A percentile compares a stretch with the other conserved stretches of the same genome.
Conservation (phyloP, 2,888 invertebrate genomes). For the Tenthredo notha region DNA sequence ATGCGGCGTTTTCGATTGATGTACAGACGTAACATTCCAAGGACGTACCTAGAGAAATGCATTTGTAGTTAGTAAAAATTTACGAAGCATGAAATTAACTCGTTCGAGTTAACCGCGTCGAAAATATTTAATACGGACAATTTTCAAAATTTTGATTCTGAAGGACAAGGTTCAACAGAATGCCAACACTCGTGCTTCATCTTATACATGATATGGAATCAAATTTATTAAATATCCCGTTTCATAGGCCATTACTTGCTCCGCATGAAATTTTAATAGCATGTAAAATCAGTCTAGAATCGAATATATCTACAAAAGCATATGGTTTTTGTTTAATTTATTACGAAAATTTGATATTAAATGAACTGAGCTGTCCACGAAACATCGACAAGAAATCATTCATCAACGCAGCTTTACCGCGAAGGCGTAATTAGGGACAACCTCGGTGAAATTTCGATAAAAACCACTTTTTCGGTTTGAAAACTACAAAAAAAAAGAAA, state of each 20-base stretch:
- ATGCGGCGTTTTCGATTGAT: conserved; percentile 43
- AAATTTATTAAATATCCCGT: not conserved
- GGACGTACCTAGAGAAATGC: conserved; percentile 49
- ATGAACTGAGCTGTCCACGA: no score
- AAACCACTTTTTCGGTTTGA: no score
- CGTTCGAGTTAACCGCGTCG: not conserved
- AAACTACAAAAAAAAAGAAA: no score
- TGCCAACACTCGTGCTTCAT: not conserved
- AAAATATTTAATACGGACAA: not conserved
- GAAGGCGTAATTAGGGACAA: no score
- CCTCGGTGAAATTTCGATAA: no score
- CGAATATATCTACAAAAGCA: no score
- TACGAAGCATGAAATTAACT: not conserved
- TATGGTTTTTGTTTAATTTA: not conserved
- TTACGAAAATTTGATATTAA: not conserved
- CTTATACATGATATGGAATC: not conserved
- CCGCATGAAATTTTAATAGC: no score
- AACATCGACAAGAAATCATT: no score
- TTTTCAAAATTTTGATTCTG: not conserved
- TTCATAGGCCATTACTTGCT: not conserved
- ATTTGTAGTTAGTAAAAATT: not conserved
- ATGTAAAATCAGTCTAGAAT: no score
- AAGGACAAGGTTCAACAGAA: not conserved
- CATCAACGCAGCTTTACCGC: no score
- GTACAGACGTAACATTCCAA: conserved; percentile 59